phyloP scores from a whole-genome alignment of 2,113 vertebrate genomes.

The Sceloporus undulatus region DNA sequence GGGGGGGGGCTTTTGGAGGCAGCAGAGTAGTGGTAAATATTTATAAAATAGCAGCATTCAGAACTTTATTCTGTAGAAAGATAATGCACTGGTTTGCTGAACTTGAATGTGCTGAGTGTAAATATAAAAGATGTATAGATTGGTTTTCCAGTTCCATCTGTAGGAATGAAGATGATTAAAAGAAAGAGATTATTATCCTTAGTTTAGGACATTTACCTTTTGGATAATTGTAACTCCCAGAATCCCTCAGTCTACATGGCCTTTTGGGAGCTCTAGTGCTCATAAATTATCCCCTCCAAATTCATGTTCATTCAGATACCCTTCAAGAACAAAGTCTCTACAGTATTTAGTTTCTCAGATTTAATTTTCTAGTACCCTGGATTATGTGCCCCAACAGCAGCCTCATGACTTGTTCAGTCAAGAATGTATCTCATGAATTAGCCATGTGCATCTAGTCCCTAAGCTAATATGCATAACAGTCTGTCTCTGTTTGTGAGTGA shows the following conservation, averaged over 20 bases:
- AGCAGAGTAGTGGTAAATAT: neutral
- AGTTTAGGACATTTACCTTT: too few relatives aligned
- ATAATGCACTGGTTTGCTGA: neutral
- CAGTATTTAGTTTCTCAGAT: neutral
- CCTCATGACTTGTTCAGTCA: neutral
- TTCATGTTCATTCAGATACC: neutral
- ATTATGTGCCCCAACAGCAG: neutral
- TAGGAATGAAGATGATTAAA: constrained; percentile 13
- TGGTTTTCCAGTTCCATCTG: neutral
- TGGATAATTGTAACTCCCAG: too few relatives aligned
- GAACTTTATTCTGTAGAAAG: neutral
- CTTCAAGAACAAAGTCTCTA: neutral
- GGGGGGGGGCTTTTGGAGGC: neutral
- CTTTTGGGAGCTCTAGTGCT: too few relatives aligned
- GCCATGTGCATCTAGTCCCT: neutral
- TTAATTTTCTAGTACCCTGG: neutral
- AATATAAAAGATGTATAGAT: neutral
- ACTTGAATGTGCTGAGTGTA: neutral
- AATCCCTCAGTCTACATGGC: too few relatives aligned
- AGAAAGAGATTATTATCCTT: neutral
- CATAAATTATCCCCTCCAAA: neutral
- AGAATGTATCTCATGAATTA: neutral
- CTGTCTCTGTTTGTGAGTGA: neutral
- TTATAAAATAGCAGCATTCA: neutral
- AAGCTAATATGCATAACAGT: neutral